phyloP scores from a whole-genome alignment of 2,797 vertebrate genomes.

The Pipistrellus kuhlii region DNA sequence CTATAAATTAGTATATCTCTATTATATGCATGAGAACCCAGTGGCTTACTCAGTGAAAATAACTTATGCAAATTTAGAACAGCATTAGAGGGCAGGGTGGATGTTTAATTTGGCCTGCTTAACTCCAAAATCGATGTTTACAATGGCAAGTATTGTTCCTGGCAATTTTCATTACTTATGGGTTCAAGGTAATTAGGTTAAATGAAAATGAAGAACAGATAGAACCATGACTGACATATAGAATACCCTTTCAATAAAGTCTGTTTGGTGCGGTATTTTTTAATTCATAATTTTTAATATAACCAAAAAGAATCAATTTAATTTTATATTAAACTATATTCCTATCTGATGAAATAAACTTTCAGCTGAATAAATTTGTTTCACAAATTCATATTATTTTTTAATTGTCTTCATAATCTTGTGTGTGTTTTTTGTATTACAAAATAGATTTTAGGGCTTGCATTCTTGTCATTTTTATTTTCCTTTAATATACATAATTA shows the following conservation, averaged over 20 bases:
- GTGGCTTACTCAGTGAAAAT: neutral
- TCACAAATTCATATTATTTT: constrained; percentile 10
- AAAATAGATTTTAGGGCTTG: neutral
- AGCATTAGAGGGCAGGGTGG: neutral
- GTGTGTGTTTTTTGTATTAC: neutral
- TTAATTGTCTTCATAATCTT: neutral
- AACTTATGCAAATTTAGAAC: neutral
- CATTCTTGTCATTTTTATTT: constrained; percentile 17
- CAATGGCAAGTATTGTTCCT: neutral
- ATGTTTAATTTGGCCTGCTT: neutral
- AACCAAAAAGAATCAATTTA: neutral
- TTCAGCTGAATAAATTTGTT: constrained; percentile 15
- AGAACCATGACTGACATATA: neutral
- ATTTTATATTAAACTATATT: neutral
- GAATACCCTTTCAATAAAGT: neutral
- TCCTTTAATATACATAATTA: neutral
- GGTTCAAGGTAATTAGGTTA: neutral
- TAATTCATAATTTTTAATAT: constrained; percentile 18
- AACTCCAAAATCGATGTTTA: neutral
- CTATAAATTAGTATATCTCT: neutral
- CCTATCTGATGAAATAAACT: constrained; percentile 21
- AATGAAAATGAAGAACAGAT: constrained; percentile 23
- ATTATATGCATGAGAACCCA: neutral
- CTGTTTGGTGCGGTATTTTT: constrained; percentile 25
- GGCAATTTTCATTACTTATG: neutral